Evolutionary conservation across 2,888 invertebrate genomes (phyloP), one percentile per base, ranked within the genome.

Genomic region (Spisula subtruncata): DNA sequence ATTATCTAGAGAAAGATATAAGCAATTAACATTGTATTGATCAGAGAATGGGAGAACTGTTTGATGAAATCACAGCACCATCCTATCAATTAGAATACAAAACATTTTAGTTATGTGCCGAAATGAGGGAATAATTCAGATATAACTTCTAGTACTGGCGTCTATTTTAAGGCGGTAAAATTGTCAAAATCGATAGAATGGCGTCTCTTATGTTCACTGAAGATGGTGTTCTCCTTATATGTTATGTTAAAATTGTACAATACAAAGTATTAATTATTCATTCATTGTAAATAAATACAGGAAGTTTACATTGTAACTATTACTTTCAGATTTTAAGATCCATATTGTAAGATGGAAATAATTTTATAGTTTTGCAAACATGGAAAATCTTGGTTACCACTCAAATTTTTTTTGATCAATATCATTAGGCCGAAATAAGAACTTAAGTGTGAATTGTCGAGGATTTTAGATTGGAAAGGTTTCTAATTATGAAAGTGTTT

Each of bases 91-190:
- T 66, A 66, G n/a, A 66, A n/a, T 25, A 66, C 60, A 25, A 66
- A 66, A 25, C 25, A 66, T 66, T 66, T 25, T 12, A 66, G 51
- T 51, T 4, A 66, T 66, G 25, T 25, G 25, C n/a, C 10, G 60
- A 66, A 66, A 66, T 66, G 60, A 66, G 60, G 0, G 60, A n/a
- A 66, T 66, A 66, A 66, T 25, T 66, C 60, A 25, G 60, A 66
- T 25, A 66, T 66, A 66, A 66, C 8, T 66, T 66, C 60, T 66
- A 25, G 60, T 66, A 66, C 25, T 25, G 12, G 60, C 25, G 25
- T 66, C 60, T 66, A 25, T 66, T 66, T 66, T 66, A 25, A 66
- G 60, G 25, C 25, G n/a, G 25, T 25, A 66, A 66, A 66, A 66
- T 66, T 25, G 25, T 25, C 25, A 66, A 66, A 66, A 66, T 66